Conservation (phyloP, 2,113 vertebrate species). For the Cephalopterus ornatus region DNA sequence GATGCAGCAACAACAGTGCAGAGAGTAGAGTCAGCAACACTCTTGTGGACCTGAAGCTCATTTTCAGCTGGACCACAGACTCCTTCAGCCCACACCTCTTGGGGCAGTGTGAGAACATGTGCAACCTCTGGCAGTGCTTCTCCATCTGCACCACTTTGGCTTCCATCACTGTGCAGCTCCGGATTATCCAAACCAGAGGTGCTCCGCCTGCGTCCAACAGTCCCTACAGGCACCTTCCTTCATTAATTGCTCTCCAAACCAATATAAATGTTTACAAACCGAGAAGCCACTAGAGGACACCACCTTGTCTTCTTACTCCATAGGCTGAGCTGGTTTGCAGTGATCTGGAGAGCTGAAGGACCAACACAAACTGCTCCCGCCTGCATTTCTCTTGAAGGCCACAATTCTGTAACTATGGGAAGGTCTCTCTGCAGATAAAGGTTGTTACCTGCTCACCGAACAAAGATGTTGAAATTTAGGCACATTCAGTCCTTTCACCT, state of each 20-base stretch:
- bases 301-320: background rate
- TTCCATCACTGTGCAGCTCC: background rate
- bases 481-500: background rate
- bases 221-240: background rate
- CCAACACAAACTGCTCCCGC: background rate
- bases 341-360: background rate
- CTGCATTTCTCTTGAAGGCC: background rate
- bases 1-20: background rate
- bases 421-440: background rate
- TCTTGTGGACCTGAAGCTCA: background rate
- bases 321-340: background rate
- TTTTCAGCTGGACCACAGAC: background rate
- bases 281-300: slow-evolving; percentile 24
- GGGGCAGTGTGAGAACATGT: rapidly evolving
- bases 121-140: background rate
- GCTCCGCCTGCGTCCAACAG: background rate
- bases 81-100: background rate
- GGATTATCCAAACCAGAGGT: rapidly evolving
- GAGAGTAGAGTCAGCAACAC: background rate
- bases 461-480: background rate
- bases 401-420: background rate
- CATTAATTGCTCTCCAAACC: background rate
- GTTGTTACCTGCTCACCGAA: background rate
- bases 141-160: background rate
- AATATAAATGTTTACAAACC: background rate